Conservation (phyloP, 2,797 vertebrate genomes). For the Aphelocoma californica region DNA sequence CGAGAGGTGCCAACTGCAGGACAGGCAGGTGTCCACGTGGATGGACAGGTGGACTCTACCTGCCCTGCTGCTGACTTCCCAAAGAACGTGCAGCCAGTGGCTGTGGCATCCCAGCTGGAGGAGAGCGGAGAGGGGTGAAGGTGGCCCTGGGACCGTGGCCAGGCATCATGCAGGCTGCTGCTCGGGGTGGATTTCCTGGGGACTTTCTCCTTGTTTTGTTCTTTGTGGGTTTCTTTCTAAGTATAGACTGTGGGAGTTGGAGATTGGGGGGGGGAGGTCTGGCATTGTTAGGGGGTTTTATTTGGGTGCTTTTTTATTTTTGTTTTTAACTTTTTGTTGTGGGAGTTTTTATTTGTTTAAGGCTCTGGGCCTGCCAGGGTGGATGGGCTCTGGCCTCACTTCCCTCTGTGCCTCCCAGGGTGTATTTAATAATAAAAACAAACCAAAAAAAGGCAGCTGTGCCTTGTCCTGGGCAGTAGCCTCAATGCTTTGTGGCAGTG, state of each 20-base stretch:
- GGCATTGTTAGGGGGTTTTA: background rate
- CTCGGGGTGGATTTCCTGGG: background rate
- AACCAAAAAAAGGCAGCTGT: background rate
- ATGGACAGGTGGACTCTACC: background rate
- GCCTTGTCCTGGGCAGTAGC: background rate
- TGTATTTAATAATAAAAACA: slow-evolving; percentile 63
- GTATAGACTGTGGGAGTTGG: background rate
- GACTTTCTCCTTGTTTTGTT: slow-evolving; percentile 10
- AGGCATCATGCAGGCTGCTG: background rate
- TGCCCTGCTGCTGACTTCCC: background rate
- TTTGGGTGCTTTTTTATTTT: background rate
- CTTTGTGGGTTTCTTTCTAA: slow-evolving; percentile 20
- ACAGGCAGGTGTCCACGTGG: background rate
- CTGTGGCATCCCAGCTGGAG: background rate
- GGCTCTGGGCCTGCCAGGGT: background rate
- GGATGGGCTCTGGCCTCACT: background rate
- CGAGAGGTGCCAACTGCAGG: background rate
- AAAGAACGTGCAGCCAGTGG: background rate
- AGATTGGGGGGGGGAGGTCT: too few relatives aligned
- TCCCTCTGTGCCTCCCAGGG: background rate
- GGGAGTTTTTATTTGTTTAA: background rate
- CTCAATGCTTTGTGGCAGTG: accelerated
- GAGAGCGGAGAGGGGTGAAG: background rate
- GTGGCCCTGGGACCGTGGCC: background rate
- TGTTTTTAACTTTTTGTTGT: background rate